Percentiles rank a stretch among this genome's conserved stretches.
phyloP scores from a whole-genome alignment of 2,888 invertebrate species.

The Drosophila pseudotalamancana region DNA sequence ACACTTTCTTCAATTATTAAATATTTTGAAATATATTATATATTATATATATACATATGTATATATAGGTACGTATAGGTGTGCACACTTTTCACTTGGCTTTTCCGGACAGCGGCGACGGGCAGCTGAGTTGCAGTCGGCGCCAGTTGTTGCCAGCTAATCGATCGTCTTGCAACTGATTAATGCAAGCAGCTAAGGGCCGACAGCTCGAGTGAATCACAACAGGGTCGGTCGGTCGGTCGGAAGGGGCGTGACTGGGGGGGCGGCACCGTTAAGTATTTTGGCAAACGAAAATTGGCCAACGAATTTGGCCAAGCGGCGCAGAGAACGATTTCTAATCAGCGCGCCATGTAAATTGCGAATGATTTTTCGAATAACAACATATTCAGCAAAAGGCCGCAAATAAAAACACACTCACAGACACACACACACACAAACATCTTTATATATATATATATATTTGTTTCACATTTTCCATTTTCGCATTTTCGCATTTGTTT shows the following conservation, averaged over 20 bases:
- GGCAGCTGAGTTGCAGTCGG: conserved; percentile 41
- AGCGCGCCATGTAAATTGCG: conserved; percentile 56
- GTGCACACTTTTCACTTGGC: conserved; percentile 23
- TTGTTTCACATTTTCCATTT: conserved; percentile 14
- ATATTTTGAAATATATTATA: conserved; percentile 5
- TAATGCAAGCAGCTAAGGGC: conserved; percentile 70
- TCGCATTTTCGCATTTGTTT: conserved; percentile 41
- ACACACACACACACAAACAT: conserved; percentile 1
- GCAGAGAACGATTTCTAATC: conserved; percentile 45
- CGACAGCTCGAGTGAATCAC: conserved; percentile 44
- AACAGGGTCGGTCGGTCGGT: conserved; percentile 61
- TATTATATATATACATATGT: background rate
- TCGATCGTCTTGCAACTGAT: conserved; percentile 84
- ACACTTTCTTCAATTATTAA: background rate
- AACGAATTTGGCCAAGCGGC: conserved; percentile 39
- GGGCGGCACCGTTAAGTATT: conserved; percentile 15
- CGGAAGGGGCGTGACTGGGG: background rate
- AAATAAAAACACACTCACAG: conserved; percentile 7
- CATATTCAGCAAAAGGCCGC: conserved; percentile 11
- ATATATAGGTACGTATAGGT: conserved; percentile 3
- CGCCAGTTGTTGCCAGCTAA: conserved; percentile 80
- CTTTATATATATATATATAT: background rate
- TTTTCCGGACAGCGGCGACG: conserved; percentile 7
- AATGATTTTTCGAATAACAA: conserved; percentile 41
- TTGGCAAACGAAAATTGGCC: conserved; percentile 41